Evolutionary conservation across 2,888 invertebrate species (phyloP).

Genomic region (Polydrusus tereticollis): DNA sequence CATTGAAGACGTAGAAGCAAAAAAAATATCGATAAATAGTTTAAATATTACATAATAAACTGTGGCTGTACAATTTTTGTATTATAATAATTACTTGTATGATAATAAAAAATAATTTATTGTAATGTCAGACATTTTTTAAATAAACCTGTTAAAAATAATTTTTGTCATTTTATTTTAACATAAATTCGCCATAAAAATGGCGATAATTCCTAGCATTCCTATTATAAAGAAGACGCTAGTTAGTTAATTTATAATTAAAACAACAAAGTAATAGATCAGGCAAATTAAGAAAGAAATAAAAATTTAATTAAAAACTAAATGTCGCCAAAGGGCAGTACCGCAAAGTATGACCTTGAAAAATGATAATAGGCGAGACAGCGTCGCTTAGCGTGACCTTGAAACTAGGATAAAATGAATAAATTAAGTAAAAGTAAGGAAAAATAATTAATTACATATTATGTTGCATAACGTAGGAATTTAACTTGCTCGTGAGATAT

Average conservation of each 20-base stretch:
- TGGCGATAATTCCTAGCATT: background rate
- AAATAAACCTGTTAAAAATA: slow-evolving; percentile 32
- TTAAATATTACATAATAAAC: slow-evolving; percentile 16
- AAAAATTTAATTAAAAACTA: background rate
- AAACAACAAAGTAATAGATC: background rate
- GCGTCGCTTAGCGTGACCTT: slow-evolving; percentile 18
- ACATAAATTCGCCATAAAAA: background rate
- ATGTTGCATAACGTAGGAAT: background rate
- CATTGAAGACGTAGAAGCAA: slow-evolving; percentile 10
- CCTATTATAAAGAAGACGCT: background rate
- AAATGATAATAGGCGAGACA: slow-evolving; percentile 18
- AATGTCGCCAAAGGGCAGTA: slow-evolving; percentile 24
- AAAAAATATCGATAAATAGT: background rate
- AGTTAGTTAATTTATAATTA: background rate
- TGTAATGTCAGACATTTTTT: slow-evolving; percentile 19
- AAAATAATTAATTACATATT: slow-evolving; percentile 6
- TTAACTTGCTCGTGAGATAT: slow-evolving; percentile 2
- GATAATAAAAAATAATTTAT: slow-evolving; percentile 23
- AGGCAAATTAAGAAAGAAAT: background rate
- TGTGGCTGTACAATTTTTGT: slow-evolving; percentile 30
- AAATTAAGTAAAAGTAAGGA: slow-evolving; percentile 6
- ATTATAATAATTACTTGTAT: slow-evolving; percentile 26
- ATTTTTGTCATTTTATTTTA: slow-evolving; percentile 17
- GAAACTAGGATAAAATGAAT: slow-evolving; percentile 11
- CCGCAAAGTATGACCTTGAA: slow-evolving; percentile 34